These are phyloP conservation scores for Dolomedes plantarius DNA, from an alignment of 2,888 invertebrate species.

Conservation along the genomic window DNA sequence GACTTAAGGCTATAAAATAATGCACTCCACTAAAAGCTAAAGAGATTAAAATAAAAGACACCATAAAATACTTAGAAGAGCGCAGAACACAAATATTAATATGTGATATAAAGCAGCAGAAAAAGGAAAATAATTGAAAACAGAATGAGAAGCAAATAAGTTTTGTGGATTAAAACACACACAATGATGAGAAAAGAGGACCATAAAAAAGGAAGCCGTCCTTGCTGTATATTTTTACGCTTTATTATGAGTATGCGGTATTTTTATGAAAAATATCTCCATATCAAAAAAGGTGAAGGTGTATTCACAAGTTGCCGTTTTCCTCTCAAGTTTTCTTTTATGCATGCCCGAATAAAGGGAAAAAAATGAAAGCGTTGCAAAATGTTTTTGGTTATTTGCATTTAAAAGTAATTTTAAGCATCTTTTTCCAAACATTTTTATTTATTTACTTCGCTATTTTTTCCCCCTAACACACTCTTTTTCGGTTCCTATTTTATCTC, in stretches of 20 bases:
- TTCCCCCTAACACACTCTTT: background rate
- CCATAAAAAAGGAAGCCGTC: too few relatives aligned
- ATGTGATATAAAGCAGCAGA: too few relatives aligned
- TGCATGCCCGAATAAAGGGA: background rate
- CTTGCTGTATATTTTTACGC: too few relatives aligned
- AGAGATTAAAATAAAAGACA: too few relatives aligned
- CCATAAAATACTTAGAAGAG: too few relatives aligned
- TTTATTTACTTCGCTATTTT: background rate
- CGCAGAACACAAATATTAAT: too few relatives aligned
- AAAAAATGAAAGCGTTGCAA: slow-evolving; percentile 7
- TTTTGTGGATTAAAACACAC: too few relatives aligned
- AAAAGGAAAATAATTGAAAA: too few relatives aligned
- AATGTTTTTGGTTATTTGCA: slow-evolving; percentile 26
- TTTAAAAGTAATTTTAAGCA: slow-evolving; percentile 30
- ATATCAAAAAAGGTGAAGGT: background rate
- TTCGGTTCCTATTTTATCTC: background rate
- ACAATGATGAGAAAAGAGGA: too few relatives aligned
- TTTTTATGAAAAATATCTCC: background rate
- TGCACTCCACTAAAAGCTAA: too few relatives aligned
- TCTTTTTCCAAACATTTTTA: background rate
- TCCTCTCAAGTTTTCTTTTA: background rate
- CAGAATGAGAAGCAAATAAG: too few relatives aligned
- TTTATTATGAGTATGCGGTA: background rate
- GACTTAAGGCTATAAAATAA: too few relatives aligned
- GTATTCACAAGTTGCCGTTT: background rate